Evolutionary conservation across 2,797 vertebrate species (phyloP).

Genomic region (Epinephelus malabaricus): DNA sequence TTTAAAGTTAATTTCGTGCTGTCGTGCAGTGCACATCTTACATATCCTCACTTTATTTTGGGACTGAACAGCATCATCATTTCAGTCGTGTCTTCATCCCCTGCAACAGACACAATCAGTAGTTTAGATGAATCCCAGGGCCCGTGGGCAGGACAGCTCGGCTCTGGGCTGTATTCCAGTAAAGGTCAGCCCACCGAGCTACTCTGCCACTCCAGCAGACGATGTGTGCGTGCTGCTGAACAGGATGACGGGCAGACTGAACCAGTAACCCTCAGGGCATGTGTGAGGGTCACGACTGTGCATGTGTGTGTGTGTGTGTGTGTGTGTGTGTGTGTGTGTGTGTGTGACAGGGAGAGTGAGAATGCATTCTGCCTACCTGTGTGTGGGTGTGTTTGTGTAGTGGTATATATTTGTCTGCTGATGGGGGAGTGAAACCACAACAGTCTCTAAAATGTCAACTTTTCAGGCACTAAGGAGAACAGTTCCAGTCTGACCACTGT

Average conservation of each 20-base stretch:
- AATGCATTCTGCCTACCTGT: neutral
- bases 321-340: neutral
- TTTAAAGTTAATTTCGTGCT: neutral
- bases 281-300: neutral
- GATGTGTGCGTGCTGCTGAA: constrained; percentile 15
- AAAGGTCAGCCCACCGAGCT: constrained; percentile 22
- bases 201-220: neutral
- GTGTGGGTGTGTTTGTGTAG: neutral
- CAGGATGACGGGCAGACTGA: constrained; percentile 15
- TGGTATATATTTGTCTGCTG: neutral
- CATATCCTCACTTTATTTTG: neutral
- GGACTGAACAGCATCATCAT: neutral
- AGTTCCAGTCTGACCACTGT: no score
- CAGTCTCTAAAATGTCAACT: neutral
- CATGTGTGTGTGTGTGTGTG: neutral
- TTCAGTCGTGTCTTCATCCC: neutral
- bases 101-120: neutral
- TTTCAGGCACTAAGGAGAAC: no score
- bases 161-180: constrained; percentile 4
- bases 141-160: neutral
- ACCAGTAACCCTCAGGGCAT: constrained; percentile 9
- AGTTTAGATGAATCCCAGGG: constrained; percentile 12
- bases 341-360: neutral
- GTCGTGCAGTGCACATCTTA: no score
- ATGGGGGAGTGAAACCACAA: neutral